Conservation (phyloP, 2,797 vertebrate genomes). For the Helostoma temminkii region DNA sequence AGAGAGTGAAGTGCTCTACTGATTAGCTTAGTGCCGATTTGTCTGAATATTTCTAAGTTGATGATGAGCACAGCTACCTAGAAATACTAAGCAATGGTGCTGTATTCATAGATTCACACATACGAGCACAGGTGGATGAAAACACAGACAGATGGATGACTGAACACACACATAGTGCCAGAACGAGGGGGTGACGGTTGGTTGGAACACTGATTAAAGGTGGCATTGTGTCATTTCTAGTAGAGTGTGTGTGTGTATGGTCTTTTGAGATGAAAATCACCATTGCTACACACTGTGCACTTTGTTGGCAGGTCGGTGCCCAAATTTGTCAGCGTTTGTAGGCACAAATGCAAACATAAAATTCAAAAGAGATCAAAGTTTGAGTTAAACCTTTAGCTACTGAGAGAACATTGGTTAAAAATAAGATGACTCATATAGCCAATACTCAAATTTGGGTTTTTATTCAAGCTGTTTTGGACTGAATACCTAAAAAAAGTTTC, state of each 20-base stretch:
- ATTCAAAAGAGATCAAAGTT: neutral
- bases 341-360: neutral
- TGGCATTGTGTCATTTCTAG: conserved; percentile 83
- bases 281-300: conserved; percentile 30
- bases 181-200: conserved; percentile 51
- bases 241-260: conserved; percentile 51
- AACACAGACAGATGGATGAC: conserved; percentile 66
- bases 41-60: conserved; percentile 50
- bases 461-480: neutral
- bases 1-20: conserved; percentile 49
- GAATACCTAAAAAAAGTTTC: neutral
- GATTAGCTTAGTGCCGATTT: conserved; percentile 45
- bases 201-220: conserved; percentile 77
- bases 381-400: neutral
- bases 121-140: conserved; percentile 63
- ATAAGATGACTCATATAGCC: neutral
- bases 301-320: conserved; percentile 13
- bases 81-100: conserved; percentile 24
- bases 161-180: conserved; percentile 55
- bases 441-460: conserved; percentile 1
- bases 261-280: conserved; percentile 44
- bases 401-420: neutral
- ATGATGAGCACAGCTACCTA: conserved; percentile 32
- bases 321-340: neutral
- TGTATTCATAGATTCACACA: conserved; percentile 61